Percentiles rank a stretch among this genome's conserved stretches.
phyloP scores from a whole-genome alignment of 2,888 invertebrate species.

The Melinopterus prodromus region DNA sequence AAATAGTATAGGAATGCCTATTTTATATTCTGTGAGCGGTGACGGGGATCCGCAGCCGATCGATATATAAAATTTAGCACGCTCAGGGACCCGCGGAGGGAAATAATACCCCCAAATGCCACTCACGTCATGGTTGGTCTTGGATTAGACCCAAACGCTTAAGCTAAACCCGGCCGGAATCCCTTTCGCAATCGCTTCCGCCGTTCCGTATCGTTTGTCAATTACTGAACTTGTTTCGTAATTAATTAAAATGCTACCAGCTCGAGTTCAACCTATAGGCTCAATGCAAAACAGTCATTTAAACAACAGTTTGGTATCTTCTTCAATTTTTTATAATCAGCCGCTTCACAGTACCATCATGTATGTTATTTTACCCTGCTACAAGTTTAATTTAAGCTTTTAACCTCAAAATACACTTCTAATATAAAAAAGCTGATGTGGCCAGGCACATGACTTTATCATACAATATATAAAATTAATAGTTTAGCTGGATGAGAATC shows the following conservation, averaged over 20 bases:
- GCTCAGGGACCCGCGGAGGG: neutral
- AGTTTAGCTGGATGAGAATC: no score
- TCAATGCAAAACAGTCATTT: neutral
- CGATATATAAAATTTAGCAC: neutral
- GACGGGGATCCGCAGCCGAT: conserved; percentile 6
- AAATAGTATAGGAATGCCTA: conserved; percentile 4
- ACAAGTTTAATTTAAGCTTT: no score
- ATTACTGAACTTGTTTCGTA: neutral
- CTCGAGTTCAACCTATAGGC: neutral
- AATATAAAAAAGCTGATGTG: no score
- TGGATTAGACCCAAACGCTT: neutral
- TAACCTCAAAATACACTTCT: no score
- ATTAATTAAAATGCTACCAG: neutral
- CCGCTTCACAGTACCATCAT: no score
- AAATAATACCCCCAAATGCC: neutral
- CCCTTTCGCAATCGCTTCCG: neutral
- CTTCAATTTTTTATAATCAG: no score
- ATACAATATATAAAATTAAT: no score
- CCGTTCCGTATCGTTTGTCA: conserved; percentile 4
- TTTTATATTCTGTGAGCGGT: neutral
- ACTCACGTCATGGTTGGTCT: neutral
- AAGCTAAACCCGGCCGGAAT: conserved; percentile 4
- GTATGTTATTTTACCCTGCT: no score
- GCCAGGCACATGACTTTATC: no score
- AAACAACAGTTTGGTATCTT: neutral